These are phyloP conservation scores for Ctenomys sociabilis DNA, from an alignment of 2,113 vertebrate genomes.

Conservation along the genomic window DNA sequence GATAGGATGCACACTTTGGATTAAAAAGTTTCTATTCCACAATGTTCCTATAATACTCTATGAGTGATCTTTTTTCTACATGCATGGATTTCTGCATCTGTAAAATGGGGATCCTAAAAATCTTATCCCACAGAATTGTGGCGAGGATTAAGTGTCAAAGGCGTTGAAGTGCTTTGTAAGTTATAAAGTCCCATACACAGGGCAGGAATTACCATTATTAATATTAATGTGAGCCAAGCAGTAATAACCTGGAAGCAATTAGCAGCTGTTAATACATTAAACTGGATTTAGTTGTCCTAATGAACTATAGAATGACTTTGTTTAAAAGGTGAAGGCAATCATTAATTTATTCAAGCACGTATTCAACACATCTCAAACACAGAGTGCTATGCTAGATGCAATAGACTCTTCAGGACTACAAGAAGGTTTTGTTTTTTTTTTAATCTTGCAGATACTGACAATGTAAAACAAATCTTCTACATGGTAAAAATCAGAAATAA, in stretches of 20 bases:
- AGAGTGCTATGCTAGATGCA: background rate
- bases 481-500: constrained; percentile 8
- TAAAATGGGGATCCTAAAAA: constrained; percentile 62
- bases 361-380: constrained; percentile 15
- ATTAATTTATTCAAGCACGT: constrained; percentile 62
- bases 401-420: background rate
- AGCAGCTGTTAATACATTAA: constrained; percentile 70
- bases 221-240: constrained; percentile 69
- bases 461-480: background rate
- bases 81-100: constrained; percentile 8
- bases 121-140: background rate
- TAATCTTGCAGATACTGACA: background rate
- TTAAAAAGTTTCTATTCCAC: background rate
- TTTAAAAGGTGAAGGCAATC: constrained; percentile 71
- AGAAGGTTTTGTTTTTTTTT: background rate
- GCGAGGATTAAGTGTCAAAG: background rate
- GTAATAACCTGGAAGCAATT: constrained; percentile 75
- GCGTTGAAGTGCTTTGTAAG: background rate
- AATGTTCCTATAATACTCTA: background rate
- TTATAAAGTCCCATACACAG: constrained; percentile 61
- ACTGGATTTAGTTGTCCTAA: constrained; percentile 78
- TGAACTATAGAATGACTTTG: constrained; percentile 70
- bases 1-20: background rate
- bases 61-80: constrained; percentile 1
- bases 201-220: constrained; percentile 65